Conservation (phyloP, 1,140 invertebrate species). For the Lamellibrachia luymesi region DNA sequence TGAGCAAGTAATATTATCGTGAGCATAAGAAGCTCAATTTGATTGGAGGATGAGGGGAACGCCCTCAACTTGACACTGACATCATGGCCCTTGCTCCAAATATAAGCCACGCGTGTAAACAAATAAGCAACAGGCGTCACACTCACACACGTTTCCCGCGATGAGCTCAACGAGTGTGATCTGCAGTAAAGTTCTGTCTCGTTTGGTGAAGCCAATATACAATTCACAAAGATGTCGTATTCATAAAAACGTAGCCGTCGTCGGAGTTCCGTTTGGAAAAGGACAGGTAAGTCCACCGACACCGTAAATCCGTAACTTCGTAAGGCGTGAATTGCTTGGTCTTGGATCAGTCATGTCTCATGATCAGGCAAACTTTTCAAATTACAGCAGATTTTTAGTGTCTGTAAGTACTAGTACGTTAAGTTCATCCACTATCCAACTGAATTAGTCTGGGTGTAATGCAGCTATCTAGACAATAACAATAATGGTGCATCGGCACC, state of each 20-base stretch:
- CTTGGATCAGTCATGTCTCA: too few relatives aligned
- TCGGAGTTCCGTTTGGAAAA: constrained; percentile 21
- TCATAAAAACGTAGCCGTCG: not conserved
- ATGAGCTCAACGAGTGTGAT: not conserved
- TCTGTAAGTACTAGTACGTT: too few relatives aligned
- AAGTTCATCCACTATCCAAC: too few relatives aligned
- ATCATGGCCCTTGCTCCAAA: not conserved
- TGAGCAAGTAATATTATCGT: not conserved
- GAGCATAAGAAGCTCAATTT: not conserved
- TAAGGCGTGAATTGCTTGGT: not conserved
- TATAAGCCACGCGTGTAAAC: not conserved
- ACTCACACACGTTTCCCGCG: not conserved
- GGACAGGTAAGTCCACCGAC: constrained; percentile 22
- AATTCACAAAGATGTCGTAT: not conserved
- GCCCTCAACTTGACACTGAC: not conserved
- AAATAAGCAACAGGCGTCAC: not conserved
- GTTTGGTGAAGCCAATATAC: not conserved
- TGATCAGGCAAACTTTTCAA: too few relatives aligned
- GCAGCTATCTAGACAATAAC: too few relatives aligned
- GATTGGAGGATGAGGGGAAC: not conserved
- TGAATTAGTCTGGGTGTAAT: too few relatives aligned
- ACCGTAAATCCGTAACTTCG: not conserved
- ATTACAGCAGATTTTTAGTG: too few relatives aligned
- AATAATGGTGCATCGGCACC: too few relatives aligned
- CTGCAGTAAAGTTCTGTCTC: not conserved